Evolutionary conservation across 1,140 invertebrate genomes (phyloP).

Genomic region (Aphis craccivora): DNA sequence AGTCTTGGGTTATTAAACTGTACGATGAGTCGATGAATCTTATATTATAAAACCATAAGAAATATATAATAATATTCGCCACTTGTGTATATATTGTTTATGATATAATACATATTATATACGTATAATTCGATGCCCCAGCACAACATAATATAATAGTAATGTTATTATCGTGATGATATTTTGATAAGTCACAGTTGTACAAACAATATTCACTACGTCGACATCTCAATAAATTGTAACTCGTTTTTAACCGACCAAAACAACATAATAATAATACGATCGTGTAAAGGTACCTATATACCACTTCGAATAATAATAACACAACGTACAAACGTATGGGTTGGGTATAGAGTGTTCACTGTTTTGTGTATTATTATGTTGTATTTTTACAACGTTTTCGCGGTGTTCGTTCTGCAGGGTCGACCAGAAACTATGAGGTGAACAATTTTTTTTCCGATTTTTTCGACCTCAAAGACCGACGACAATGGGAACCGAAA

Average conservation of each 20-base stretch:
- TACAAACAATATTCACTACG: background rate
- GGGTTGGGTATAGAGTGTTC: background rate
- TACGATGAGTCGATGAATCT: background rate
- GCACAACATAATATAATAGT: background rate
- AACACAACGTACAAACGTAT: background rate
- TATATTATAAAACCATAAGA: too few species aligned
- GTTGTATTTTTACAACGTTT: background rate
- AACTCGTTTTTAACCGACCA: background rate
- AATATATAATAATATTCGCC: background rate
- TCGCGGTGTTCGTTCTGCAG: background rate
- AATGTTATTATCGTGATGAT: background rate
- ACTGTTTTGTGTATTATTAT: background rate
- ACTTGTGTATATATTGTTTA: background rate
- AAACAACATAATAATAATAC: background rate
- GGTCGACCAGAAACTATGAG: background rate
- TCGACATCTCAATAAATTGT: background rate
- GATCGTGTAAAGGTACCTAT: background rate
- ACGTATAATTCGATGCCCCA: background rate
- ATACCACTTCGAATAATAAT: background rate
- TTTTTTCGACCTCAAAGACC: slow-evolving; percentile 9
- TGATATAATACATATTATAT: background rate
- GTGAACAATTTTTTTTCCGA: slow-evolving; percentile 1
- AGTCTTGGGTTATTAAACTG: background rate
- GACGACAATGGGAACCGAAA: slow-evolving; percentile 25
- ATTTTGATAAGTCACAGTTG: slow-evolving; percentile 17